Evolutionary conservation across 2,797 vertebrate genomes (phyloP), one percentile per base, ranked within the genome.

Genomic region (Chromis chromis): DNA sequence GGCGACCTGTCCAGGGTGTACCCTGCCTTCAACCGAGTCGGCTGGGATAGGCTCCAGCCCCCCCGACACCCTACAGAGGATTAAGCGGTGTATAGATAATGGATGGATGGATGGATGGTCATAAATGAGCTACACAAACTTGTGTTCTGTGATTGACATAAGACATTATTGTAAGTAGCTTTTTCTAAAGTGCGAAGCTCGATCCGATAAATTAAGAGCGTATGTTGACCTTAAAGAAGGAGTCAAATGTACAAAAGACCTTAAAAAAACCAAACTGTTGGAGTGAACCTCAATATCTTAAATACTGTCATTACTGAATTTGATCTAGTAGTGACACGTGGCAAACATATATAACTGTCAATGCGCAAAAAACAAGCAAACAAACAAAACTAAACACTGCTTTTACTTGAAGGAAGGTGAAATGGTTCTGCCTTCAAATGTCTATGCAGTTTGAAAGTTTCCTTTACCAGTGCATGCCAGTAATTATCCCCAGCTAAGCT

Each of bases 391-490:
- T 42, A 42, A 16, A 46, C 3, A 46, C 14, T 9, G 42, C 31
- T 21, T 42, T 14, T 27, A 2, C 22, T 46, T 22, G 56, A 16
- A 59, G 8, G 5, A 46, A n/a, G 42, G 21, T 59, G 2, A 40
- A 54, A 22, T 53, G 14, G 28, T 40, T 74, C 48, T 33, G 6
- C 9, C 9, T 53, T 64, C 0, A 50, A 63, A 52, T 39, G 5
- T 24, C 8, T 22, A 6, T 36, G n/a, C 49, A 57, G 55, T 69
- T 61, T 71, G 21, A 70, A 73, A 70, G 22, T 6, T 64, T 65
- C 5, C 50, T 9, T 39, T 52, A 62, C 6, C 11, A 25, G 28
- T 39, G 52, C 48, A 4, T 44, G 50, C 21, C 16, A 14, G 9
- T 53, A 53, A 78, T 56, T 44, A 65, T 5, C 6, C 11, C 22